Percentiles rank a stretch among this genome's conserved stretches.
These are phyloP conservation scores for Hystrix cristata DNA, from an alignment of 2,113 vertebrate species.

Conservation along the genomic window DNA sequence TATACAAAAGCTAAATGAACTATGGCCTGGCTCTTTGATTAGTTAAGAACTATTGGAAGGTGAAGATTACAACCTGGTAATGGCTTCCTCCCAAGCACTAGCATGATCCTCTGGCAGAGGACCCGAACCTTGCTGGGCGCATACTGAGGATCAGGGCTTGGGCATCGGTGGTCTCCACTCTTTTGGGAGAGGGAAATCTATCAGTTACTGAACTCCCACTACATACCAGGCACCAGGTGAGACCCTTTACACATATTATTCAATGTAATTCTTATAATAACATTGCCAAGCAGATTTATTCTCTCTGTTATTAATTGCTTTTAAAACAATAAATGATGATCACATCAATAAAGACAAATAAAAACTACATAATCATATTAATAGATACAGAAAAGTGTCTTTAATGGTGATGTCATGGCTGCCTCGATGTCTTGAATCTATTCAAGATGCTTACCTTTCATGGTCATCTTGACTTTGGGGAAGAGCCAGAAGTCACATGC, in stretches of 20 bases:
- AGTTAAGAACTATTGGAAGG: neutral
- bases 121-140: neutral
- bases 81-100: neutral
- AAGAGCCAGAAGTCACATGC: neutral
- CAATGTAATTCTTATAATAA: neutral
- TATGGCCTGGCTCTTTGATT: neutral
- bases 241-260: neutral
- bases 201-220: neutral
- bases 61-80: neutral
- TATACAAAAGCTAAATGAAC: neutral
- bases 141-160: neutral
- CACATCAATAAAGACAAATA: neutral
- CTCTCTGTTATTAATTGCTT: neutral
- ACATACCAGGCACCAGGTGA: neutral
- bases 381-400: neutral
- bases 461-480: neutral
- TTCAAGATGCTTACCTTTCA: neutral
- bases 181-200: neutral
- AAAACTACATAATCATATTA: neutral
- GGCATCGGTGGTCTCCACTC: neutral
- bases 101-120: neutral
- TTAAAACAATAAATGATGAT: constrained; percentile 6
- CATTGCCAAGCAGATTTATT: neutral
- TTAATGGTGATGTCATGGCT: neutral
- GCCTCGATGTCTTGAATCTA: neutral